Base-by-base conservation (phyloP, 2,797 vertebrate genomes). In the Nannoperca obscura region DNA sequence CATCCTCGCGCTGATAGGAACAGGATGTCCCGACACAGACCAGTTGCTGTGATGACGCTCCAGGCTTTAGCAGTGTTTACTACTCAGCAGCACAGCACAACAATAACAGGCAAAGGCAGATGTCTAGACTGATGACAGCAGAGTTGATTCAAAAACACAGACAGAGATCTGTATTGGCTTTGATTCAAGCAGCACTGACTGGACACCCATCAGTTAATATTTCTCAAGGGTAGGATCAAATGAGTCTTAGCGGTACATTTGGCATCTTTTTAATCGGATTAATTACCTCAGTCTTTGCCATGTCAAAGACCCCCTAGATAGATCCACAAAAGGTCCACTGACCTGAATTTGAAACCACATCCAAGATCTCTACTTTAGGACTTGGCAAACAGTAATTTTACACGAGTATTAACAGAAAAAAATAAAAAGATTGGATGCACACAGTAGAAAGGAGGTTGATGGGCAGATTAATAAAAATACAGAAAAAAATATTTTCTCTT, bases 81-180 rank as follows among this genome's bases (percentile, higher is more conserved):
- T 68, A 42, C 76, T 76, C 70, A 79, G 71, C 67, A 68, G 58
- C 65, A 57, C 75, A 66, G n/a, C 58, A 81, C 40, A 75, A 75
- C 74, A 64, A 61, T 66, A 87, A 63, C 76, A 80, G 76, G 68
- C 63, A 72, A 84, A 67, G 71, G 76, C 77, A 86, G 83, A 85
- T 71, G 83, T 89, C 88, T 89, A 83, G 83, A 90, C 85, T 70
- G 84, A 86, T 79, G 80, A 81, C 67, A 73, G 72, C 69, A 38
- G 46, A 58, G 83, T 58, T 52, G 75, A 65, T 70, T 79, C 71
- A 80, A 76, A 83, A 86, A 76, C 82, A 85, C 62, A 54, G 80
- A 86, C 58, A 84, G 27, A 55, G 58, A 76, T 80, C 81, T 79
- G 42, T 24, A 57, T 71, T 64, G 63, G 50, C 54, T 78, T 57